Conservation (phyloP, 2,888 invertebrate genomes). For the Sericinus montela region DNA sequence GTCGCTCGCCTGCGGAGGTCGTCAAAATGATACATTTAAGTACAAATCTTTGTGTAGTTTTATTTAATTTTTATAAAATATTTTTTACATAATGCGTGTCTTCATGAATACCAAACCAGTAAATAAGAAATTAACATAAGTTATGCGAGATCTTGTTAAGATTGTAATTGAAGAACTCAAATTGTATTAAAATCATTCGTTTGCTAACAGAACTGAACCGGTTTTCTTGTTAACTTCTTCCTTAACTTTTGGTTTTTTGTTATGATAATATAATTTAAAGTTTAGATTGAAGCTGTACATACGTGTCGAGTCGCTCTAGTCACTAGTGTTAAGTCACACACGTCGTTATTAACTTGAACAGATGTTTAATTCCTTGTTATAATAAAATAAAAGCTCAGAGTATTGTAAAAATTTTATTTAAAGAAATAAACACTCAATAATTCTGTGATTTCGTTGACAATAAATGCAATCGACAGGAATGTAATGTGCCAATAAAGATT, state of each 20-base stretch:
- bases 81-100: no score
- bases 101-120: no score
- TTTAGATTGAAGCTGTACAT: constrained; percentile 4
- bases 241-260: background rate
- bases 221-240: no score
- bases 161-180: no score
- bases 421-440: constrained; percentile 36
- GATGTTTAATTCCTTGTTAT: constrained; percentile 34
- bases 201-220: no score
- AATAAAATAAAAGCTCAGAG: constrained; percentile 43
- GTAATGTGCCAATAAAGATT: constrained; percentile 62
- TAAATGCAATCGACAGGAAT: constrained; percentile 61
- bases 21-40: no score
- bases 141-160: no score
- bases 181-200: no score
- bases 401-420: constrained; percentile 58
- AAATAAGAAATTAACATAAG: no score
- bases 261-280: background rate
- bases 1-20: no score
- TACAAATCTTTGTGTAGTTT: no score
- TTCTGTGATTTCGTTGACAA: constrained; percentile 41
- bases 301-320: constrained; percentile 69
- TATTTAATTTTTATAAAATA: no score
- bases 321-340: constrained; percentile 47
- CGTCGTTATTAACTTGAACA: constrained; percentile 44